A percentile compares a stretch with the other conserved stretches of the same genome.
Evolutionary conservation across 2,888 invertebrate species (phyloP).

Genomic region (Euzetes globulus): DNA sequence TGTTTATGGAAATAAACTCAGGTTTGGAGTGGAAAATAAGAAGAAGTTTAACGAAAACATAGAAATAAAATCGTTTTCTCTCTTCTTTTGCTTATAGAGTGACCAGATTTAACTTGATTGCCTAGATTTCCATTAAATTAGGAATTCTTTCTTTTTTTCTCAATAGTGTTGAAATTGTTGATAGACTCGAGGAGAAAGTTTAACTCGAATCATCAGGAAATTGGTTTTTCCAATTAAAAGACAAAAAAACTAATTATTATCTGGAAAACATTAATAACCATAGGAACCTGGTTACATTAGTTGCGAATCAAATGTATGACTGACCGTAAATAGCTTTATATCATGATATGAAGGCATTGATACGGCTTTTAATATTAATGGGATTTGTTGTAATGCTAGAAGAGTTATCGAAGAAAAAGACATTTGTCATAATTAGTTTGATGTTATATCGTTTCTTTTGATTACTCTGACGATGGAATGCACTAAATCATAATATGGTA

Average conservation of each 20-base stretch:
- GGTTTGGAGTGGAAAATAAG: too few species aligned
- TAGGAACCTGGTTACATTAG: too few species aligned
- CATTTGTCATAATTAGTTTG: constrained; percentile 19
- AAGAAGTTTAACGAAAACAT: too few species aligned
- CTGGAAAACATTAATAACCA: background rate
- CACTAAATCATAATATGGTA: background rate
- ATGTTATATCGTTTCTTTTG: constrained; percentile 12
- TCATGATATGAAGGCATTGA: background rate
- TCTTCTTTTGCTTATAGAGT: too few species aligned
- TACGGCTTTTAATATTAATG: background rate
- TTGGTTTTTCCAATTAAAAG: background rate
- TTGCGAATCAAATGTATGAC: background rate
- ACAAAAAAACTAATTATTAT: background rate
- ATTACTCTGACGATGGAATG: background rate
- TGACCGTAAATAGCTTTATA: background rate
- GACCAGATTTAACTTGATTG: too few species aligned
- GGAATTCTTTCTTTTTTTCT: too few species aligned
- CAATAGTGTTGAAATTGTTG: too few species aligned
- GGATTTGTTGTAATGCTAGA: background rate
- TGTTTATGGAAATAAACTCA: too few species aligned
- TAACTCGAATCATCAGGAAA: background rate
- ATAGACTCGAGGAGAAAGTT: background rate
- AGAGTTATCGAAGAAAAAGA: background rate
- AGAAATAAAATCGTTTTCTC: too few species aligned
- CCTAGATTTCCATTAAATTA: too few species aligned